Evolutionary conservation across 2,888 invertebrate genomes (phyloP).

Genomic region (Campaea margaritaria): DNA sequence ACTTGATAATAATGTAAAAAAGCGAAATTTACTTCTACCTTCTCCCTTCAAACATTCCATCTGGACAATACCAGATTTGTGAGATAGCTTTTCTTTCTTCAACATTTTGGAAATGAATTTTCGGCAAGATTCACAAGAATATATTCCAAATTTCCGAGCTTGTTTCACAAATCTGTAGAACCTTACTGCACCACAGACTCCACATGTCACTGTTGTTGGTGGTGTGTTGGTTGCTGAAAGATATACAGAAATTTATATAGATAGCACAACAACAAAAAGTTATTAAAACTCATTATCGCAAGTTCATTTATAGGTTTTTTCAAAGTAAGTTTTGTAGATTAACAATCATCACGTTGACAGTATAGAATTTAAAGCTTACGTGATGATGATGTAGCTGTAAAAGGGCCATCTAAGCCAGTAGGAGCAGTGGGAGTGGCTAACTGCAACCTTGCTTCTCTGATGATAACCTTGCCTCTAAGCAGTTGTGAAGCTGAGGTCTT

Average conservation of each 20-base stretch:
- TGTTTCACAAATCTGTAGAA: conserved; percentile 91
- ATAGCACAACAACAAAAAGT: not conserved
- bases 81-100: conserved; percentile 87
- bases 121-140: conserved; percentile 93
- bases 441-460: conserved; percentile 88
- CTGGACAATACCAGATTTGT: conserved; percentile 80
- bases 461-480: conserved; percentile 87
- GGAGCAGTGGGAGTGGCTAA: conserved; percentile 78
- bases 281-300: no score
- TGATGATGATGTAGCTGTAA: conserved; percentile 72
- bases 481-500: conserved; percentile 79
- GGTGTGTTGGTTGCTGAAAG: conserved; percentile 79
- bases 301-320: no score
- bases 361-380: conserved; percentile 62
- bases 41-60: conserved; percentile 89
- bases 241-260: not conserved
- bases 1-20: not conserved
- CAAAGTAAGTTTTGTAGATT: not conserved
- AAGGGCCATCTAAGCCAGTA: conserved; percentile 87
- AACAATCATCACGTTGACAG: not conserved
- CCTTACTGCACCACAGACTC: conserved; percentile 91
- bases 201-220: conserved; percentile 89
- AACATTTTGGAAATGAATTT: conserved; percentile 94
- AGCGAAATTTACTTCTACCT: conserved; percentile 61
- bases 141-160: conserved; percentile 93